phyloP scores from a whole-genome alignment of 2,113 vertebrate genomes.

The Dromiciops gliroides region DNA sequence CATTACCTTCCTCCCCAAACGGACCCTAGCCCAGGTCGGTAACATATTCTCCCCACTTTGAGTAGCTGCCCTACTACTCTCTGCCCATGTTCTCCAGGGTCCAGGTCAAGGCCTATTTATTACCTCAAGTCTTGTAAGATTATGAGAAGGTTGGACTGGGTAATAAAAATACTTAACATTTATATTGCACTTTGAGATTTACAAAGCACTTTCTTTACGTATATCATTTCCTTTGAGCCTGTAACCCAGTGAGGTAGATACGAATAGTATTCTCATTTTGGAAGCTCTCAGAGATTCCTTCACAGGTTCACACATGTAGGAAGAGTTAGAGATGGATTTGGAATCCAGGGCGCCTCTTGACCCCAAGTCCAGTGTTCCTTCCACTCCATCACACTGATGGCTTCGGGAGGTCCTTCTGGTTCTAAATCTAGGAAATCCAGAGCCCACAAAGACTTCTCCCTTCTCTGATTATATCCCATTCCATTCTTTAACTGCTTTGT shows the following conservation, averaged over 20 bases:
- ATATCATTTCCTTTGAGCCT: background rate
- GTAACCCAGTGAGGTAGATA: background rate
- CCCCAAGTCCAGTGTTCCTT: background rate
- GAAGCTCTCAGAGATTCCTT: conserved; percentile 1
- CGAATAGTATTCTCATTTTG: background rate
- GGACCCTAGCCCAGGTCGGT: background rate
- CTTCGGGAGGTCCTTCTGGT: background rate
- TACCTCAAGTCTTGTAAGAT: background rate
- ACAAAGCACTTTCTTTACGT: background rate
- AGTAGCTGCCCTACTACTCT: background rate
- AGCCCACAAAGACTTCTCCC: background rate
- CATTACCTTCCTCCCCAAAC: background rate
- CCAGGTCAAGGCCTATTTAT: background rate
- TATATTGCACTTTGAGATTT: background rate
- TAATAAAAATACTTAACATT: background rate
- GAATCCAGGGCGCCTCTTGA: background rate
- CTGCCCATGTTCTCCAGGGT: background rate
- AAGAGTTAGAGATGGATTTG: background rate
- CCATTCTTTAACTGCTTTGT: background rate
- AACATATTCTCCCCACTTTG: background rate
- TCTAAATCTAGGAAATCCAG: background rate
- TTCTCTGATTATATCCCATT: background rate
- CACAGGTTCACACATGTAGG: background rate
- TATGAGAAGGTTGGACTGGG: background rate
- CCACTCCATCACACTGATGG: background rate